These are phyloP conservation scores for Somateria mollissima DNA, from an alignment of 2,797 vertebrate genomes.

Conservation along the genomic window DNA sequence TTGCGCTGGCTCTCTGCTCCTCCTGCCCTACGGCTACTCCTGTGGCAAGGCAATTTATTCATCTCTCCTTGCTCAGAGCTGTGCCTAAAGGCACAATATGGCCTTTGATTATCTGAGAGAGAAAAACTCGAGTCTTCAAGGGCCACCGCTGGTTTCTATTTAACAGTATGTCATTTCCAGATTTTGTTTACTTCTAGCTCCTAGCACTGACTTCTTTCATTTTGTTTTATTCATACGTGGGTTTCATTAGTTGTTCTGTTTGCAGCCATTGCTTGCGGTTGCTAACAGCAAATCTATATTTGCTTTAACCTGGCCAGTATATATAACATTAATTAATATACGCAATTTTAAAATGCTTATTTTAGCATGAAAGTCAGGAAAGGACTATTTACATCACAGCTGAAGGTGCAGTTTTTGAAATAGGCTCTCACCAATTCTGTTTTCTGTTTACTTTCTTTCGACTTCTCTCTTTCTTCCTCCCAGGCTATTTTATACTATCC, in stretches of 20 bases:
- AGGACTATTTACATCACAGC: not conserved
- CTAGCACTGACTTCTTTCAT: not conserved
- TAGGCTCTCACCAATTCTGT: not conserved
- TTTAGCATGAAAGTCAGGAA: not conserved
- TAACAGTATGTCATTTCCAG: slow-evolving; percentile 2
- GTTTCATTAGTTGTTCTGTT: not conserved
- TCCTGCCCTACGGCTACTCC: slow-evolving; percentile 22
- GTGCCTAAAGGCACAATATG: slow-evolving; percentile 13
- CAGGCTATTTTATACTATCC: not conserved
- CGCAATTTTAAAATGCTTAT: not conserved
- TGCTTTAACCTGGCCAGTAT: not conserved
- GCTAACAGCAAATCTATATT: not conserved
- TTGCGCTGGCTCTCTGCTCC: not conserved
- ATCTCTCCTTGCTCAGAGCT: slow-evolving; percentile 37
- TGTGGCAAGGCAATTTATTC: not conserved
- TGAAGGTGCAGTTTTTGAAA: not conserved
- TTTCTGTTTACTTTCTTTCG: not conserved
- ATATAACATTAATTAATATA: not conserved
- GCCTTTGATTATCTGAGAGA: slow-evolving; percentile 45
- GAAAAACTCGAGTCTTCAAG: slow-evolving; percentile 1
- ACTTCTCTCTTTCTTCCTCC: not conserved
- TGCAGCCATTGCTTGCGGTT: not conserved
- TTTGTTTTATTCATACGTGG: not conserved
- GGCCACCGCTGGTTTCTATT: not conserved
- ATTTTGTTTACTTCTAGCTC: not conserved